These are phyloP conservation scores for Cyanocitta stelleri DNA, from an alignment of 2,113 vertebrate species.

Conservation along the genomic window DNA sequence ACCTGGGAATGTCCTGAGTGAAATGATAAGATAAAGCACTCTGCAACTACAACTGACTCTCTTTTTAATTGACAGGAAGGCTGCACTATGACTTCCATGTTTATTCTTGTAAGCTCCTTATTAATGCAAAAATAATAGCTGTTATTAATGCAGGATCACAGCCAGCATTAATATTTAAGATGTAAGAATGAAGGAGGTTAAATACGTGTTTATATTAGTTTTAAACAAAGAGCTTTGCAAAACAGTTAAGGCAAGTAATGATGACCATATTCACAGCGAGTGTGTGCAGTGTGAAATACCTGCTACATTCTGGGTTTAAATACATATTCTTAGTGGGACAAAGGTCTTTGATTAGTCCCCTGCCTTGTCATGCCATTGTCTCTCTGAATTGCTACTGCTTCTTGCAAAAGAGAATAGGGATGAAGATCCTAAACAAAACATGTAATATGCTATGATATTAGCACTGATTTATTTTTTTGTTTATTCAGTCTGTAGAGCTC, in stretches of 20 bases:
- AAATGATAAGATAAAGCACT: slow-evolving; percentile 59
- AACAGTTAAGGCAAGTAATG: slow-evolving; percentile 50
- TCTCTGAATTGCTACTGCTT: neutral
- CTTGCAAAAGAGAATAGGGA: neutral
- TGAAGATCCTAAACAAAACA: slow-evolving; percentile 3
- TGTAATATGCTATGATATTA: neutral
- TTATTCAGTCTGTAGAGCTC: slow-evolving; percentile 43
- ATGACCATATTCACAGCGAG: neutral
- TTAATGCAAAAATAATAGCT: slow-evolving; percentile 75
- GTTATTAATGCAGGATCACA: slow-evolving; percentile 72
- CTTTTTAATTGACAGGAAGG: slow-evolving; percentile 69
- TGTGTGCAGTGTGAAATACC: neutral
- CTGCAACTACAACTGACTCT: slow-evolving; percentile 61
- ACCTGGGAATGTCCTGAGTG: slow-evolving; percentile 45
- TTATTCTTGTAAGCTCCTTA: slow-evolving; percentile 74
- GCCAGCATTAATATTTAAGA: slow-evolving; percentile 72
- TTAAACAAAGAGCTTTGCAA: slow-evolving; percentile 66
- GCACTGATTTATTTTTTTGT: slow-evolving; percentile 29
- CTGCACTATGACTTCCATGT: slow-evolving; percentile 70
- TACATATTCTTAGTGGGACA: slow-evolving; percentile 4
- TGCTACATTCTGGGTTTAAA: slow-evolving; percentile 17
- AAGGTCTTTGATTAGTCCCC: neutral
- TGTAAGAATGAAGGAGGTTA: slow-evolving; percentile 67
- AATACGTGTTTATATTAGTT: slow-evolving; percentile 66
- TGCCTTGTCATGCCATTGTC: neutral